These are phyloP conservation scores for Amblyjoppa fuscipennis DNA, from an alignment of 2,888 invertebrate genomes.

Conservation along the genomic window DNA sequence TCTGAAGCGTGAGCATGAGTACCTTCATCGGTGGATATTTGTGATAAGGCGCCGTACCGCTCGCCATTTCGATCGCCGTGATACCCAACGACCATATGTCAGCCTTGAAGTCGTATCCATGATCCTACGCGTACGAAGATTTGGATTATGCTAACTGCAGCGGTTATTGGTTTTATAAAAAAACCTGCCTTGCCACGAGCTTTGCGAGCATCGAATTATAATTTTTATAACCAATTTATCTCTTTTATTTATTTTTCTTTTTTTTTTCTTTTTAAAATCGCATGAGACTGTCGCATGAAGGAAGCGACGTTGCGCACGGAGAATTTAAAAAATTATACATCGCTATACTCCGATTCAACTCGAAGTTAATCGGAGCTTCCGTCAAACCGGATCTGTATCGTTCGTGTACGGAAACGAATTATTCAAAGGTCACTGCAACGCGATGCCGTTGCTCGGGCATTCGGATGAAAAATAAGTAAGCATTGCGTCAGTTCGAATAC, in stretches of 20 bases:
- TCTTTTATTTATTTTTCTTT: background rate
- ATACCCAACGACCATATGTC: slow-evolving; percentile 98
- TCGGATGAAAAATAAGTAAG: slow-evolving; percentile 12
- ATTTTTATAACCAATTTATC: slow-evolving; percentile 5
- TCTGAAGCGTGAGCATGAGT: slow-evolving; percentile 98
- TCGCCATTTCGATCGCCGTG: slow-evolving; percentile 99
- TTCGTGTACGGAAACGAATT: background rate
- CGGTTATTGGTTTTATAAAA: slow-evolving; percentile 35
- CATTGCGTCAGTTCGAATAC: slow-evolving; percentile 29
- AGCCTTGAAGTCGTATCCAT: slow-evolving; percentile 99
- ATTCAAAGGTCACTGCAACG: slow-evolving; percentile 21
- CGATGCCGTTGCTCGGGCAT: slow-evolving; percentile 16
- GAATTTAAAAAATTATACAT: slow-evolving; percentile 2
- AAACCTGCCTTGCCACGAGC: slow-evolving; percentile 47
- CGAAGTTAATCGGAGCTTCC: background rate
- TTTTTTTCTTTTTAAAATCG: background rate
- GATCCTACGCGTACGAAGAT: slow-evolving; percentile 88
- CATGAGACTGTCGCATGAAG: background rate
- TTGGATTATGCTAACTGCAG: slow-evolving; percentile 75
- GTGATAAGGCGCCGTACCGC: slow-evolving; percentile 99
- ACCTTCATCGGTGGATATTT: slow-evolving; percentile 99
- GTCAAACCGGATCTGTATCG: background rate
- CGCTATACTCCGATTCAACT: background rate
- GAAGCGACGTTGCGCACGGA: background rate
- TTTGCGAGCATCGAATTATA: slow-evolving; percentile 23